Conservation (phyloP, 2,797 vertebrate genomes). For the Nothura maculosa region DNA sequence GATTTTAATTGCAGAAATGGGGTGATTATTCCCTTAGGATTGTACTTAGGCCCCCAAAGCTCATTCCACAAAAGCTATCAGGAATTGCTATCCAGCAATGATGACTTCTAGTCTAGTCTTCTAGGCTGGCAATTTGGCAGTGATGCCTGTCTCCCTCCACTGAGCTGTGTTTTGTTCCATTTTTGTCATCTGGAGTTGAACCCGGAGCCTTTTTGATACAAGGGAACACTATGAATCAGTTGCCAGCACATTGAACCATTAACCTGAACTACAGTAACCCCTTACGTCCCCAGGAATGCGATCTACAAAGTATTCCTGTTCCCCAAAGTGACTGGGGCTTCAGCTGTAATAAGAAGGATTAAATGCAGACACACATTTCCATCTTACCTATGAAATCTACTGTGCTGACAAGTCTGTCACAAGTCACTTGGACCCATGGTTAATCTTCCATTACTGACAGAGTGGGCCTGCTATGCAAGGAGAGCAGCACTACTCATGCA, state of each 20-base stretch:
- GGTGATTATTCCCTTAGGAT: background rate
- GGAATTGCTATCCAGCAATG: background rate
- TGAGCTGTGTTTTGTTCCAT: background rate
- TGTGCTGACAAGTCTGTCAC: constrained; percentile 43
- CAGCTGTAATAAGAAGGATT: constrained; percentile 46
- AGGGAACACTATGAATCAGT: background rate
- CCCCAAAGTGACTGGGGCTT: constrained; percentile 33
- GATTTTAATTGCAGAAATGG: background rate
- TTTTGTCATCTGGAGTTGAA: background rate
- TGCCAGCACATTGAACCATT: background rate
- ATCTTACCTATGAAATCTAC: background rate
- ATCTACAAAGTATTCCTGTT: constrained; percentile 49
- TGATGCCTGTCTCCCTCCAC: background rate
- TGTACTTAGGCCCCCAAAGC: background rate
- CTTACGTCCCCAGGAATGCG: background rate
- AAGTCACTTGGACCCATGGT: constrained; percentile 37
- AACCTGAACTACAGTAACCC: background rate
- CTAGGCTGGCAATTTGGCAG: background rate
- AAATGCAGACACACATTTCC: constrained; percentile 3
- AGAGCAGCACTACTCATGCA: background rate
- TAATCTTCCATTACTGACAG: constrained; percentile 60
- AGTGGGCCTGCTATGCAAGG: background rate
- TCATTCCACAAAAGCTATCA: background rate
- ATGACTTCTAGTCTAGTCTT: background rate
- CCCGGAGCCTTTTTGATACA: background rate